phyloP scores from a whole-genome alignment of 2,888 invertebrate species.

The Brenthis hecate region DNA sequence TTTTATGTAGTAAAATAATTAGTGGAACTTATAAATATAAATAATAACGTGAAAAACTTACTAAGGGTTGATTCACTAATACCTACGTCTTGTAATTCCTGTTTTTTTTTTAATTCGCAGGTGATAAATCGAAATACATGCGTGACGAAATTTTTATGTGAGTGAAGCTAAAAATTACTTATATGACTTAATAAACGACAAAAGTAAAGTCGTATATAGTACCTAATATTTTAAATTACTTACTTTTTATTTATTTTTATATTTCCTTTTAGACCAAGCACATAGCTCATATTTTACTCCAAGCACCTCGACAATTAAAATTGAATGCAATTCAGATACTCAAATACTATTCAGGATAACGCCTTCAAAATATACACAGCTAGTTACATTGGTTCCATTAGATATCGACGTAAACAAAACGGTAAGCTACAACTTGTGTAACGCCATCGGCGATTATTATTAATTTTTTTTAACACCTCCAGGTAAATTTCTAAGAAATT shows the following conservation, averaged over 20 bases:
- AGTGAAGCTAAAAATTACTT: background rate
- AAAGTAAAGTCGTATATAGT: too few species aligned
- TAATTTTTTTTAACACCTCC: too few species aligned
- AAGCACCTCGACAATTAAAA: slow-evolving; percentile 24
- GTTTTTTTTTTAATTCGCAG: background rate
- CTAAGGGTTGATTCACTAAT: too few species aligned
- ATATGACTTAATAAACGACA: too few species aligned
- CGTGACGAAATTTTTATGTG: slow-evolving; percentile 9
- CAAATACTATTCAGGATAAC: slow-evolving; percentile 37
- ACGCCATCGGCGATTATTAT: too few species aligned
- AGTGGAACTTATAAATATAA: too few species aligned
- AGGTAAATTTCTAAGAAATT: too few species aligned
- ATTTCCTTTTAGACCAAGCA: slow-evolving; percentile 10
- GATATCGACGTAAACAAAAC: background rate
- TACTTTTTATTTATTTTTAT: background rate
- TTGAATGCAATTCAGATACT: slow-evolving; percentile 39
- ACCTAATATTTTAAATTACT: too few species aligned
- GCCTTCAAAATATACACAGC: slow-evolving; percentile 25
- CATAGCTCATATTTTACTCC: background rate
- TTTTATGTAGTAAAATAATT: too few species aligned
- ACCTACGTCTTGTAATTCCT: background rate
- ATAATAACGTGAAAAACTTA: too few species aligned
- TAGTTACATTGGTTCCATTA: background rate
- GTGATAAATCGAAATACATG: background rate
- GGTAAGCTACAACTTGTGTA: background rate